Percentiles rank a stretch among this genome's conserved stretches.
These are phyloP conservation scores for Venusia cambrica DNA, from an alignment of 2,888 invertebrate genomes.

Conservation along the genomic window DNA sequence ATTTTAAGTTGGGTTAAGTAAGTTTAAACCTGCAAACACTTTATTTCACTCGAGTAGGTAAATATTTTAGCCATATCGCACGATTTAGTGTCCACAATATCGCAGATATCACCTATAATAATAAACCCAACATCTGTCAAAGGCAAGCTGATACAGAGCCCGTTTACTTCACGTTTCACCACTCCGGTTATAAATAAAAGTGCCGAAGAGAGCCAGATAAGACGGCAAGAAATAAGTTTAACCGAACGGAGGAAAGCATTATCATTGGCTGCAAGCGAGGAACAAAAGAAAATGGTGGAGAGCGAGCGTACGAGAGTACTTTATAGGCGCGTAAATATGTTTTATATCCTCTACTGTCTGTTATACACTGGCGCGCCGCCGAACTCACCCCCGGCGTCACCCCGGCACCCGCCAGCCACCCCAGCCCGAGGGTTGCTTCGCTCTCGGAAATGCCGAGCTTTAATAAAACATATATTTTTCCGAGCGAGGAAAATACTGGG, in stretches of 20 bases:
- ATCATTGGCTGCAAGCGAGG: slow-evolving; percentile 78
- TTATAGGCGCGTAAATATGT: slow-evolving; percentile 82
- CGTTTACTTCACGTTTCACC: slow-evolving; percentile 69
- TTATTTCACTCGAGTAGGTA: too few species aligned
- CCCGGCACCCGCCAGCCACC: slow-evolving; percentile 52
- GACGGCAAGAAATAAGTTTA: slow-evolving; percentile 78
- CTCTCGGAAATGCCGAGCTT: slow-evolving; percentile 81
- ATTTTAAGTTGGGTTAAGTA: too few species aligned
- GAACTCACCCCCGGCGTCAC: slow-evolving; percentile 48
- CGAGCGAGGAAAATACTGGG: slow-evolving; percentile 81
- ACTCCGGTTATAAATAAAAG: slow-evolving; percentile 75
- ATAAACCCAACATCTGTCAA: slow-evolving; percentile 52
- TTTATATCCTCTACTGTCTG: slow-evolving; percentile 81
- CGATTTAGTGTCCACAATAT: slow-evolving; percentile 11
- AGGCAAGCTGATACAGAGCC: slow-evolving; percentile 56
- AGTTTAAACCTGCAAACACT: too few species aligned
- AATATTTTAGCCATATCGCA: slow-evolving; percentile 6
- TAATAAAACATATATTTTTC: slow-evolving; percentile 82
- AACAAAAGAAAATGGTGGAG: slow-evolving; percentile 80
- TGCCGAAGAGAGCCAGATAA: slow-evolving; percentile 75
- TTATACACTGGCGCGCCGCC: slow-evolving; percentile 78
- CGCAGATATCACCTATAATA: slow-evolving; percentile 35
- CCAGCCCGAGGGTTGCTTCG: slow-evolving; percentile 68
- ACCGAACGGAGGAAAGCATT: slow-evolving; percentile 78
- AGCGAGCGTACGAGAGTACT: slow-evolving; percentile 80